Evolutionary conservation across 1,140 invertebrate genomes (phyloP), one percentile per base, ranked within the genome.

Genomic region (Zaprionus ornatus): DNA sequence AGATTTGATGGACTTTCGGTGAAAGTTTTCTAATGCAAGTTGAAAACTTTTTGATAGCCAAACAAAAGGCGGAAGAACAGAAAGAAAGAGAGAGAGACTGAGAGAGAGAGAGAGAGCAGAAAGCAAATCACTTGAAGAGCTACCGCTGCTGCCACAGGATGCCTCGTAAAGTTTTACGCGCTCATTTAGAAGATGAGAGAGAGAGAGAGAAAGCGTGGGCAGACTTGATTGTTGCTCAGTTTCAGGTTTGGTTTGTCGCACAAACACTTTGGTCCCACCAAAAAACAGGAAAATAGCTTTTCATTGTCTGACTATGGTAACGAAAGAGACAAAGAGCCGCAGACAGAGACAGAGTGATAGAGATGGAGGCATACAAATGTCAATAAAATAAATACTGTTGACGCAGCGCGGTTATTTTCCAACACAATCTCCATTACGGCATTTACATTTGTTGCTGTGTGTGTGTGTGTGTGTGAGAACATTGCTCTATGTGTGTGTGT

Each of bases 321-420:
- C 1, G 13, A 42, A 37, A 21, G 21, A n/a, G 7, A 60, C 23
- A n/a, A 7, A n/a, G n/a, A n/a, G n/a, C n/a, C n/a, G n/a, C n/a
- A n/a, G n/a, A n/a, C n/a, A n/a, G n/a, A n/a, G n/a, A n/a, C n/a
- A n/a, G 27, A 21, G 21, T 21, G 42, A 23, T 48, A 15, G 57
- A 25, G 37, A 37, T 17, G 42, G 55, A 60, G 80, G 80, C 80
- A 77, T 71, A 80, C 77, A 74, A 84, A 84, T 87, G 84, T 84
- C 84, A 87, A 87, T 87, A 87, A 87, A 87, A 87, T 88, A 87
- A 87, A 87, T 88, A 90, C 85, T 88, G 85, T 88, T 88, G 85
- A 90, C 85, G 85, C 85, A 90, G 85, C 85, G 85, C 85, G 85
- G 85, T 81, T 88, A 88, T 87, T 87, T 73, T 87, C 84, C 84